Evolutionary conservation across 2,797 vertebrate species (phyloP), one percentile per base, ranked within the genome.

Genomic region (Pogonophryne albipinna): DNA sequence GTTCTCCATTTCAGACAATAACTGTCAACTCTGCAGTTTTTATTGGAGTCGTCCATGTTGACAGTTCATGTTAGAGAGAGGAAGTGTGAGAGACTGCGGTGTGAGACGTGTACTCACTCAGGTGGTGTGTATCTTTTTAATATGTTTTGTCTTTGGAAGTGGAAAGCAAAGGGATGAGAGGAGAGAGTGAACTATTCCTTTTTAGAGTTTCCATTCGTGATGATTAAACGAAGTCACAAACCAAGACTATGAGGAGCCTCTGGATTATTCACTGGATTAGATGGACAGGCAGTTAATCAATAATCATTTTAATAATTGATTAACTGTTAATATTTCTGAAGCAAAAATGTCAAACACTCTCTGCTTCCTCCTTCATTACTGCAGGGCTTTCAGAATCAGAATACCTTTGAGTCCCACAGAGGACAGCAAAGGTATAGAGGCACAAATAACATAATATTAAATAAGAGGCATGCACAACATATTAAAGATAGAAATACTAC

Each of bases 1-100:
- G 45, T 90, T 90, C 84, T 86, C 72, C 68, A 75, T 88, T 88
- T 85, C 38, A 62, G 56, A 77, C 75, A 75, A 83, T 82, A 80
- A 87, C 65, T 81, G 76, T 87, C 87, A 84, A 49, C 83, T 42
- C 34, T 1, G 4, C 41, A 1, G 38, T 63, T 38, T 90, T 91
- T 90, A 91, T 88, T 62, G 70, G 49, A 69, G 17, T 63, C 47
- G 46, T 81, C 56, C 2, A 0, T 71, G 62, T 81, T 76, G 76
- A 79, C 64, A 41, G 68, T 56, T 67, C 10, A 62, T 59, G 59
- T 55, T 14, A 47, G 57, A 45, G 55, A 61, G 82, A 80, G 88
- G 88, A 89, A 88, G 83, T 80, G 49, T 44, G 41, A 19, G 61
- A 41, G 27, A 49, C 50, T 27, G 38, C 16, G 16, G 67, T 42